phyloP scores from a whole-genome alignment of 2,797 vertebrate species.

The Morelia viridis region DNA sequence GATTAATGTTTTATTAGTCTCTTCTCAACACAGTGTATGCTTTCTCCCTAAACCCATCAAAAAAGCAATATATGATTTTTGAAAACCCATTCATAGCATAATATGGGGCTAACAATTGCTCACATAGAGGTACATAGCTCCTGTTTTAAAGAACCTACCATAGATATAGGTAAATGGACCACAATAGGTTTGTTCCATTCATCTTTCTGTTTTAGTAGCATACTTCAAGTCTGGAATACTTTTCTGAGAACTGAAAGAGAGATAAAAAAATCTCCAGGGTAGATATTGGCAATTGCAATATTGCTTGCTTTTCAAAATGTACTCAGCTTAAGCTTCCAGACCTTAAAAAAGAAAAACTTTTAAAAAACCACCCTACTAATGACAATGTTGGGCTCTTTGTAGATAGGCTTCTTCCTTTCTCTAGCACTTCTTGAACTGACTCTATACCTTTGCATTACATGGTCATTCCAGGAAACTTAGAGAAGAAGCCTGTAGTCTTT shows the following conservation, averaged over 20 bases:
- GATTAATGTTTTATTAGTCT: constrained; percentile 37
- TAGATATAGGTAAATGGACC: not conserved
- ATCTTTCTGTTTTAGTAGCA: not conserved
- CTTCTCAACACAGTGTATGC: constrained; percentile 4
- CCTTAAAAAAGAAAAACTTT: not conserved
- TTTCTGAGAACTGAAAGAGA: not conserved
- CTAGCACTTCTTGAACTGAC: not conserved
- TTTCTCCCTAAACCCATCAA: not conserved
- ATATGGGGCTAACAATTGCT: not conserved
- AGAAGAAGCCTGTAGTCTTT: not conserved
- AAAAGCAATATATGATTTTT: not conserved
- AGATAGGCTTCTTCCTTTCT: not conserved
- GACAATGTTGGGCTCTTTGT: too few species aligned
- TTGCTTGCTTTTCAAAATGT: not conserved
- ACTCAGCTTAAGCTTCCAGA: not conserved
- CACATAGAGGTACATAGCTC: too few species aligned
- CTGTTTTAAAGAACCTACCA: not conserved
- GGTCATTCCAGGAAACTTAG: not conserved
- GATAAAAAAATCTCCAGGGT: not conserved
- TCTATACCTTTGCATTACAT: not conserved
- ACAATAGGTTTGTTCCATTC: not conserved
- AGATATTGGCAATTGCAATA: not conserved
- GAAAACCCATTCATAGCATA: constrained; percentile 15
- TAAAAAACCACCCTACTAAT: not conserved
- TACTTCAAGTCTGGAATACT: not conserved